Base-by-base conservation (phyloP, 2,888 invertebrate species). In the Carcina quercana region DNA sequence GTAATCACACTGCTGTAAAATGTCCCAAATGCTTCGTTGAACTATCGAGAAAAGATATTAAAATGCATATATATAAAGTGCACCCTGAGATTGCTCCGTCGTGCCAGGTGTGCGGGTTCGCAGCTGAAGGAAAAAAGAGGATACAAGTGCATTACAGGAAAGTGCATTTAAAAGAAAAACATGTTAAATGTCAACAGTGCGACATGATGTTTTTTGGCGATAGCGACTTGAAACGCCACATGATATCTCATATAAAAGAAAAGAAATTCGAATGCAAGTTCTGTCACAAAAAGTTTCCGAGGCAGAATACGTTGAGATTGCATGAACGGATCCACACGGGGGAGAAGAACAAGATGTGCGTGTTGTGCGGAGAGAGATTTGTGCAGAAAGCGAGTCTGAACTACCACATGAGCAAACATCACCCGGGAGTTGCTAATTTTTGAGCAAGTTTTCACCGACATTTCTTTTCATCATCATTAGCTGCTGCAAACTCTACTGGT, bases 111-210 rank as follows among this genome's bases (percentile, higher is more conserved):
- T 38, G 35, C 13, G 35, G 56, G 3, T 70, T 14, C 3, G 14
- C 13, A n/a, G 6, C 13, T n/a, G 7, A 8, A 3, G 7, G 12
- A 8, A 13, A 25, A 14, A 12, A 7, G n/a, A 6, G 5, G 5
- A 10, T 25, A 3, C 5, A 14, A 7, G 13, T 15, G 2, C 27
- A 25, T 11, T 12, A 25, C 11, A 22, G 32, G 15, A 24, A 20
- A 5, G 37, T 38, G 8, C 37, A 37, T 20, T 24, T 42, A 30
- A 32, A 22, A 13, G 40, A 35, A 12, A 42, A 36, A 25, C 69
- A 61, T 30, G 46, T 65, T 14, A 64, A 59, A 33, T 80, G 79
- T 38, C 19, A 11, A 3, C 20, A 19, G n/a, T 28, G 28, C 11
- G 28, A 28, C 3, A 6, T 19, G 19, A 20, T 13, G 20, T 28